phyloP scores from a whole-genome alignment of 2,888 invertebrate species.

The Thymelicus sylvestris region DNA sequence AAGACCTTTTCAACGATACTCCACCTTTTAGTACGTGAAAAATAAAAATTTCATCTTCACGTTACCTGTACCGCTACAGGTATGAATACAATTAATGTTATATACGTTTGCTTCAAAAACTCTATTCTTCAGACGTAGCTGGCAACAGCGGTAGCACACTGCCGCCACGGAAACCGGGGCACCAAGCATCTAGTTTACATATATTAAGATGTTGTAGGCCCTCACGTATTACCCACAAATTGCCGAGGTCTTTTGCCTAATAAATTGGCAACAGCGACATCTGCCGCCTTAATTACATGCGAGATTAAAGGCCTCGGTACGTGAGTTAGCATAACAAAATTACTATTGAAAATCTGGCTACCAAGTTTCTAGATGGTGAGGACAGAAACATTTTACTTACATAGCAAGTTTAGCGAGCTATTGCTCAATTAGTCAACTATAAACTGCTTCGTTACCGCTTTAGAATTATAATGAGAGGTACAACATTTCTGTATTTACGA shows the following conservation, averaged over 20 bases:
- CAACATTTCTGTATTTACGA: too few species aligned
- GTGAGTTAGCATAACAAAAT: slow-evolving; percentile 23
- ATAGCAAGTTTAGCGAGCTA: not conserved
- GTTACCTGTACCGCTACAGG: too few species aligned
- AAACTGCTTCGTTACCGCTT: too few species aligned
- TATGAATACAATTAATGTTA: too few species aligned
- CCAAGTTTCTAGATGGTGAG: slow-evolving; percentile 12
- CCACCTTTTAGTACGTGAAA: too few species aligned
- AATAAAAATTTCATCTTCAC: too few species aligned
- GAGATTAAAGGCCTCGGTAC: slow-evolving; percentile 49
- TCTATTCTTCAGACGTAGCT: not conserved
- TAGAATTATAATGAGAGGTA: too few species aligned
- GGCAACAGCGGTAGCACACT: not conserved
- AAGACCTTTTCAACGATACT: too few species aligned
- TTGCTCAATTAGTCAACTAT: not conserved
- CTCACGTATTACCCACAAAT: slow-evolving; percentile 40
- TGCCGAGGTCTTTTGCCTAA: slow-evolving; percentile 46
- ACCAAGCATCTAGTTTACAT: slow-evolving; percentile 8
- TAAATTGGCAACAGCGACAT: slow-evolving; percentile 52
- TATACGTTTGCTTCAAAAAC: too few species aligned
- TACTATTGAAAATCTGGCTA: slow-evolving; percentile 27
- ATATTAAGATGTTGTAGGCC: slow-evolving; percentile 14
- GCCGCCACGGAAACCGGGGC: not conserved
- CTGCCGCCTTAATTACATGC: slow-evolving; percentile 52
- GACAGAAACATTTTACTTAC: not conserved